phyloP scores from a whole-genome alignment of 2,888 invertebrate genomes.

The Sycophila texana region DNA sequence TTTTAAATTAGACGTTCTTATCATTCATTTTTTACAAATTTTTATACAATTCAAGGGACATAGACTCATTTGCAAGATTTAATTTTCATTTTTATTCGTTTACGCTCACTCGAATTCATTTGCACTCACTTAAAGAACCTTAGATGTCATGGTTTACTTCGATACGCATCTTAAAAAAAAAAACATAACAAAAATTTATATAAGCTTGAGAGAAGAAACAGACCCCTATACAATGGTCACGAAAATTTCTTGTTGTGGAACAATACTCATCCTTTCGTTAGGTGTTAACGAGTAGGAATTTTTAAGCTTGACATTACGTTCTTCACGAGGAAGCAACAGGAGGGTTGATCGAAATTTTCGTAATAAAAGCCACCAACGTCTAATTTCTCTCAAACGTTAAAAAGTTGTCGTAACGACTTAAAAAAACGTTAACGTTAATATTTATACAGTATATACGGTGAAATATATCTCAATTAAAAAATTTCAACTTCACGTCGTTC shows the following conservation, averaged over 20 bases:
- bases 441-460: conserved; percentile 60
- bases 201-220: conserved; percentile 39
- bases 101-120: conserved; percentile 20
- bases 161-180: conserved; percentile 37
- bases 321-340: conserved; percentile 48
- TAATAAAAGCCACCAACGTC: conserved; percentile 56
- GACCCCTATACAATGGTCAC: conserved; percentile 22
- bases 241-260: conserved; percentile 33
- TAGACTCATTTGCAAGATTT: conserved; percentile 41
- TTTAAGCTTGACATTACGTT: conserved; percentile 39
- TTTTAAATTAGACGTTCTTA: conserved; percentile 43
- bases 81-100: conserved; percentile 39
- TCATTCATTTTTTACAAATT: conserved; percentile 43
- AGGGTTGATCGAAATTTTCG: conserved; percentile 40
- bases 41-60: conserved; percentile 48
- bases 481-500: conserved; percentile 60
- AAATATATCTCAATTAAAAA: conserved; percentile 60
- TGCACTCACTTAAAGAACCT: conserved; percentile 44
- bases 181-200: conserved; percentile 47
- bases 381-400: conserved; percentile 57
- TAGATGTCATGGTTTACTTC: conserved; percentile 53
- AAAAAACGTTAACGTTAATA: conserved; percentile 59
- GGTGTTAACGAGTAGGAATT: conserved; percentile 19
- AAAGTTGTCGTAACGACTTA: conserved; percentile 61
- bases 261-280: conserved; percentile 27